Evolutionary conservation across 2,888 invertebrate genomes (phyloP).

Genomic region (Drosophila colorata): DNA sequence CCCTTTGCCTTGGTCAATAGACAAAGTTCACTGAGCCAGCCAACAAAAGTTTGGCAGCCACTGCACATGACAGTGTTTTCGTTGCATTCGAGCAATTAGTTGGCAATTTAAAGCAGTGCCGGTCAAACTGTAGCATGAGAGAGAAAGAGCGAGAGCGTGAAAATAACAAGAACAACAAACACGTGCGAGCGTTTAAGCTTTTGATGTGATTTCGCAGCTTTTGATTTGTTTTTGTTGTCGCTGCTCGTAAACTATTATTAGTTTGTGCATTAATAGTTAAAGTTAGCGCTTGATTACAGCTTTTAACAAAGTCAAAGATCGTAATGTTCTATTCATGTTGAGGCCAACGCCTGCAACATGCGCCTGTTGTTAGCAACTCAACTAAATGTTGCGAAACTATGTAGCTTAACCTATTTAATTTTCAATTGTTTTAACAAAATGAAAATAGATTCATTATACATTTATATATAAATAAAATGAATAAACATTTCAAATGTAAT

Average conservation of each 20-base stretch:
- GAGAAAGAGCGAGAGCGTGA: background rate
- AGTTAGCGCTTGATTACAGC: no score
- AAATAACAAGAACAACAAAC: no score
- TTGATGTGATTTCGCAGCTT: no score
- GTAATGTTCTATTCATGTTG: background rate
- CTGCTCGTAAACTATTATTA: background rate
- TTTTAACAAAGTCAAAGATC: no score
- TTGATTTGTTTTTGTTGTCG: no score
- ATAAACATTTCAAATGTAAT: no score
- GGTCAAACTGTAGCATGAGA: slow-evolving; percentile 29
- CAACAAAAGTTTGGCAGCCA: slow-evolving; percentile 34
- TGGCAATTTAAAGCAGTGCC: slow-evolving; percentile 34
- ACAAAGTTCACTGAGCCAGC: slow-evolving; percentile 29
- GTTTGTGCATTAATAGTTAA: no score
- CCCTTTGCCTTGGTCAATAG: background rate
- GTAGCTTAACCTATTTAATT: background rate
- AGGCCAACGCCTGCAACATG: background rate
- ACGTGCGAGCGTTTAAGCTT: background rate
- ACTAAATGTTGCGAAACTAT: background rate
- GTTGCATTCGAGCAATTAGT: slow-evolving; percentile 40
- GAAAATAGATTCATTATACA: background rate
- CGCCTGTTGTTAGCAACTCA: background rate
- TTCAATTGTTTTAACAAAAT: no score
- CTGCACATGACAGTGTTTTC: slow-evolving; percentile 35
- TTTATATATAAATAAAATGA: no score